These are phyloP conservation scores for Heliconius sara DNA, from an alignment of 2,888 invertebrate species.

Conservation along the genomic window DNA sequence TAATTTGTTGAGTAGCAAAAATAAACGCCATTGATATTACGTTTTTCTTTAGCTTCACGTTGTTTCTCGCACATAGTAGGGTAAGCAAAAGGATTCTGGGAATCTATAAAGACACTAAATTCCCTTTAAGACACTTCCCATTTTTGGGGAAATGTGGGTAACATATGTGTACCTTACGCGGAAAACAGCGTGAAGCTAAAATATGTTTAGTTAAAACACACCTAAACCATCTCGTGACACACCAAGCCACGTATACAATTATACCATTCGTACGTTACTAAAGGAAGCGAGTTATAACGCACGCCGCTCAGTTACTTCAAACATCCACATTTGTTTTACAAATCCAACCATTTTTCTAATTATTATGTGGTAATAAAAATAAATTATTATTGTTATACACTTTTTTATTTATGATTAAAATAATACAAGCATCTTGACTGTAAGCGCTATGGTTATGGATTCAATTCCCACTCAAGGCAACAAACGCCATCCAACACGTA, in stretches of 20 bases:
- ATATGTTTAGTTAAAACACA: conserved; percentile 10
- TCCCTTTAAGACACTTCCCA: too few species aligned
- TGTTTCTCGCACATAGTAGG: too few species aligned
- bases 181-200: not conserved
- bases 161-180: too few species aligned
- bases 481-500: not conserved
- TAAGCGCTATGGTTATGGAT: not conserved
- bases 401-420: too few species aligned
- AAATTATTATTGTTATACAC: too few species aligned
- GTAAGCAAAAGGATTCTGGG: too few species aligned
- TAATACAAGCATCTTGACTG: too few species aligned
- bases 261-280: conserved; percentile 55
- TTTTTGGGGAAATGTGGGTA: too few species aligned
- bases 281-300: conserved; percentile 76
- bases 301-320: conserved; percentile 71
- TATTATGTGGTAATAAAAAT: conserved; percentile 49
- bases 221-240: conserved; percentile 30
- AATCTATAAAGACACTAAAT: too few species aligned
- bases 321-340: conserved; percentile 73
- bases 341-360: conserved; percentile 66
- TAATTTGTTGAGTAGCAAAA: too few species aligned
- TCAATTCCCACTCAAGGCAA: not conserved
- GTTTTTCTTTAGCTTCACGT: too few species aligned
- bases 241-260: conserved; percentile 54
- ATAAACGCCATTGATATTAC: too few species aligned